Percentiles rank a stretch among this genome's conserved stretches.
Conservation (phyloP, 2,888 invertebrate genomes). For the Brachycybe producta region DNA sequence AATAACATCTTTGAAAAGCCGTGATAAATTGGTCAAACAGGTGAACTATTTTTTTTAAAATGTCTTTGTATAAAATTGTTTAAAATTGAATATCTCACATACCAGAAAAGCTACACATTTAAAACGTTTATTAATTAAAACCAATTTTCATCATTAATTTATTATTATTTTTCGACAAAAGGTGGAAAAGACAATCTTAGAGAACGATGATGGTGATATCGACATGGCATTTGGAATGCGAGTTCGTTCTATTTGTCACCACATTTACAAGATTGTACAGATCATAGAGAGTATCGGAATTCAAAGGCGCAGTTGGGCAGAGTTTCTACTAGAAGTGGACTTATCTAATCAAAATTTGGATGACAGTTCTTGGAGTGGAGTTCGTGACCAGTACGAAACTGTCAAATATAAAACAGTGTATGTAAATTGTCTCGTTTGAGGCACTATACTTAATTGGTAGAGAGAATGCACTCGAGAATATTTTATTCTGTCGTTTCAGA, state of each 20-base stretch:
- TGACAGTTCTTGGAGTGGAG: constrained; percentile 1
- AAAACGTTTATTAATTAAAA: no score
- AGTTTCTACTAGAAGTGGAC: neutral
- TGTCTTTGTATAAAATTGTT: no score
- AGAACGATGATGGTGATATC: constrained; percentile 4
- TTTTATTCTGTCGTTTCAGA: neutral
- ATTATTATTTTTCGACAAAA: neutral
- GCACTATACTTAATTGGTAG: neutral
- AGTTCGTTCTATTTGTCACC: neutral
- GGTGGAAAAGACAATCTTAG: constrained; percentile 5
- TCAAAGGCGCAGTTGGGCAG: neutral
- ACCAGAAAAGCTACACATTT: no score
- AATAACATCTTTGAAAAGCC: neutral
- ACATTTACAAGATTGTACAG: constrained; percentile 4
- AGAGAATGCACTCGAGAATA: neutral
- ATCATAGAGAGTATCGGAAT: neutral
- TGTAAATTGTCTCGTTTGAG: neutral
- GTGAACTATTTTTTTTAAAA: no score
- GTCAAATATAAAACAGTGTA: constrained; percentile 12
- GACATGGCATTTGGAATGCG: constrained; percentile 4
- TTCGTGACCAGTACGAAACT: neutral
- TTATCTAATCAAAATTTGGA: neutral
- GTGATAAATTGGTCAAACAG: neutral
- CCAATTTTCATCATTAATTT: no score
- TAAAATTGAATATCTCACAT: no score